phyloP scores from a whole-genome alignment of 2,888 invertebrate species.

The Melangyna quadrimaculata region DNA sequence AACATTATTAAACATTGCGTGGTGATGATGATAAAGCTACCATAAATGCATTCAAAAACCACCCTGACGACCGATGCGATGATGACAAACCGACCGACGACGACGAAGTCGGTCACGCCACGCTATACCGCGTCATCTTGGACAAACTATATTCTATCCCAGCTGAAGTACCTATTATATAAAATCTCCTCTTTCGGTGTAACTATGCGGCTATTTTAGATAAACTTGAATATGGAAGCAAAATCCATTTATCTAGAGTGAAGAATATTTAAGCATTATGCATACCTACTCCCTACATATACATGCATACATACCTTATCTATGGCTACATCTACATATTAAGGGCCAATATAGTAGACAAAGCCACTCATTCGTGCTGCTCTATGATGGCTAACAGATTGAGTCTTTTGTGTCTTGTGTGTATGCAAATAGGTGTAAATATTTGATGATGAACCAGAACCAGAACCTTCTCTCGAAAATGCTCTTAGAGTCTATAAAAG shows the following conservation, averaged over 20 bases:
- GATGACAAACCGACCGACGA: background rate
- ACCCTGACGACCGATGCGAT: background rate
- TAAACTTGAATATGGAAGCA: background rate
- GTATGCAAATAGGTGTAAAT: slow-evolving; percentile 44
- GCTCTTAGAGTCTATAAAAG: background rate
- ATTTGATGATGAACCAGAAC: slow-evolving; percentile 36
- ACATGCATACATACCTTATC: background rate
- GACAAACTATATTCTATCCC: slow-evolving; percentile 4
- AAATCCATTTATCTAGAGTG: slow-evolving; percentile 37
- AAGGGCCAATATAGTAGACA: background rate
- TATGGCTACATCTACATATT: background rate
- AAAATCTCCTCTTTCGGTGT: slow-evolving; percentile 18
- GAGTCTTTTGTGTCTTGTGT: slow-evolving; percentile 42
- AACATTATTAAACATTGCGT: slow-evolving; percentile 46
- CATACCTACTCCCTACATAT: no score
- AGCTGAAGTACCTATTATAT: slow-evolving; percentile 20
- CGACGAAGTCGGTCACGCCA: no score
- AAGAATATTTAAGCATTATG: slow-evolving; percentile 40
- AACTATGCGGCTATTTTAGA: background rate
- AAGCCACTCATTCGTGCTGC: slow-evolving; percentile 10
- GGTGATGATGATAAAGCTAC: slow-evolving; percentile 40
- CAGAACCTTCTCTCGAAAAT: slow-evolving; percentile 3
- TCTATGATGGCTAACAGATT: slow-evolving; percentile 23
- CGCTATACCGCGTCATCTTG: slow-evolving; percentile 11
- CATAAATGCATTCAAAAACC: slow-evolving; percentile 13